Evolutionary conservation across 2,888 invertebrate species (phyloP).

Genomic region (Scaeva pyrastri): DNA sequence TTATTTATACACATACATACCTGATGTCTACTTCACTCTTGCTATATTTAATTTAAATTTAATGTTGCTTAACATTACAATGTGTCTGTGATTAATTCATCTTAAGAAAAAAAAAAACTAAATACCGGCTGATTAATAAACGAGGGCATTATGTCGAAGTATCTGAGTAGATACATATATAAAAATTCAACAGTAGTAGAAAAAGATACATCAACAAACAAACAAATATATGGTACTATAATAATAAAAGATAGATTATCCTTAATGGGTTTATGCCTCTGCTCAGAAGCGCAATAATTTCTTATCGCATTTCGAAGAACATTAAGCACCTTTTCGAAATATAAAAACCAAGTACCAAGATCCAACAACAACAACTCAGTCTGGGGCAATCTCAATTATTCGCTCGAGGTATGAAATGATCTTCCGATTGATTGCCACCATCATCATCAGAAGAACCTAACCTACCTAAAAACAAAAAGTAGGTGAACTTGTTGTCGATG

Average conservation of each 20-base stretch:
- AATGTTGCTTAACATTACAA: constrained; percentile 66
- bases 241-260: constrained; percentile 56
- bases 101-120: constrained; percentile 5
- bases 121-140: constrained; percentile 15
- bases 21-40: constrained; percentile 30
- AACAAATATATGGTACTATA: too few species aligned
- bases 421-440: constrained; percentile 75
- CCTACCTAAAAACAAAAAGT: constrained; percentile 21
- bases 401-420: constrained; percentile 68
- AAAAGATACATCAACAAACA: constrained; percentile 39
- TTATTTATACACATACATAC: too few species aligned
- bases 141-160: constrained; percentile 59
- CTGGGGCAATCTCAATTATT: constrained; percentile 62
- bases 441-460: too few species aligned
- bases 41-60: constrained; percentile 69
- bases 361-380: too few species aligned
- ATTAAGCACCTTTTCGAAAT: constrained; percentile 40
- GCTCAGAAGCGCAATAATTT: constrained; percentile 51
- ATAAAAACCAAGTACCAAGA: not conserved
- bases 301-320: constrained; percentile 45
- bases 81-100: constrained; percentile 63
- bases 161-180: constrained; percentile 22
- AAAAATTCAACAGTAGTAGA: constrained; percentile 21
- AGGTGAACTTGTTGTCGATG: constrained; percentile 44
- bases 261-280: constrained; percentile 63